Evolutionary conservation across 2,797 vertebrate genomes (phyloP).

Genomic region (Yasuhikotakia modesta): DNA sequence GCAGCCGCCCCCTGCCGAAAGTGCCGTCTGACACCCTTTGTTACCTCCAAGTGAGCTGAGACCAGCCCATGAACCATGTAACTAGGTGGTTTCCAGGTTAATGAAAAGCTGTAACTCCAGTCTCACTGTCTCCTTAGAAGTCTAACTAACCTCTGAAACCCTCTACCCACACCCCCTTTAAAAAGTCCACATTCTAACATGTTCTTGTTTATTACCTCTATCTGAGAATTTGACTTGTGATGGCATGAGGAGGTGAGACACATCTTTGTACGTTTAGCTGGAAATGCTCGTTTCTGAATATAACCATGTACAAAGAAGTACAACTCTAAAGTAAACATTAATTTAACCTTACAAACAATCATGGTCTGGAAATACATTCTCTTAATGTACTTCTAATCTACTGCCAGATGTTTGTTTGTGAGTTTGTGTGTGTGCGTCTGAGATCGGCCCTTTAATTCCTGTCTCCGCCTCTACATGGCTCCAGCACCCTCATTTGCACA

Average conservation of each 20-base stretch:
- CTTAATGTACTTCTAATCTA: slow-evolving; percentile 30
- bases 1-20: slow-evolving; percentile 83
- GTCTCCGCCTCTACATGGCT: slow-evolving; percentile 32
- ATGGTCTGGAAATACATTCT: slow-evolving; percentile 24
- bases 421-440: slow-evolving; percentile 11
- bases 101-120: slow-evolving; percentile 94
- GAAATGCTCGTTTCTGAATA: slow-evolving; percentile 26
- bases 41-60: slow-evolving; percentile 98
- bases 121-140: slow-evolving; percentile 72
- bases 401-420: slow-evolving; percentile 35
- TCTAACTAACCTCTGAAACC: slow-evolving; percentile 59
- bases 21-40: slow-evolving; percentile 93
- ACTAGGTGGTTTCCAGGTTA: slow-evolving; percentile 99
- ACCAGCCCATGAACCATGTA: slow-evolving; percentile 98
- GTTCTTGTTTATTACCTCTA: background rate
- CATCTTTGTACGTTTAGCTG: background rate
- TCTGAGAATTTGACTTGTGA: background rate
- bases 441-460: slow-evolving; percentile 24
- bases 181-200: slow-evolving; percentile 5
- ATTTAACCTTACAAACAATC: slow-evolving; percentile 40
- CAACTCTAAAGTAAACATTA: slow-evolving; percentile 33
- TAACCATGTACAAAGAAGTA: slow-evolving; percentile 28
- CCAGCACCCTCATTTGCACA: slow-evolving; percentile 60
- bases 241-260: background rate
- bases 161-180: slow-evolving; percentile 9